A percentile compares a stretch with the other conserved stretches of the same genome.
Conservation (phyloP, 2,113 vertebrate species). For the Malurus cyaneus region DNA sequence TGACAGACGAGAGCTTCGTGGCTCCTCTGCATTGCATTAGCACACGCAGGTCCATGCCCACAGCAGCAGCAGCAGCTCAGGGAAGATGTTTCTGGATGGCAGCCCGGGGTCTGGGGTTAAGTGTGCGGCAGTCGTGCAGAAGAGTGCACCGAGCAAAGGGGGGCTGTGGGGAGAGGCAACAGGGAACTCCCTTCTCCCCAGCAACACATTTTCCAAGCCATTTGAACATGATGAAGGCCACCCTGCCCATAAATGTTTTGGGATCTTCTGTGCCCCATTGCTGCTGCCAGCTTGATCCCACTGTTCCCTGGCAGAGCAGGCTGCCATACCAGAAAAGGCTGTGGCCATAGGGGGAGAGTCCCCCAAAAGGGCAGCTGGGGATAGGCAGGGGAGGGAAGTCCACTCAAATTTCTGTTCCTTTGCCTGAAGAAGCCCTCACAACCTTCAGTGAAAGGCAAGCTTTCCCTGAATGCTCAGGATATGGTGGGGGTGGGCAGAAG, state of each 20-base stretch:
- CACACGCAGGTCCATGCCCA: neutral
- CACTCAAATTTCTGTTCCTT: neutral
- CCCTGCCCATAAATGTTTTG: neutral
- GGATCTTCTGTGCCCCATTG: accelerated
- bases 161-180: neutral
- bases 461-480: neutral
- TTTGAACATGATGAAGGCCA: neutral
- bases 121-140: accelerated
- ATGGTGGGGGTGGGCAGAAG: accelerated
- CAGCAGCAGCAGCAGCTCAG: neutral
- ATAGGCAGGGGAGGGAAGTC: neutral
- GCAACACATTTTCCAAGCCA: neutral
- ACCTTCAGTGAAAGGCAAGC: neutral
- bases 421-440: neutral
- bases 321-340: neutral
- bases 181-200: neutral
- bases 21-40: neutral
- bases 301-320: neutral
- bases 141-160: neutral
- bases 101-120: neutral
- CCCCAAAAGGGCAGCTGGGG: neutral
- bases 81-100: neutral
- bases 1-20: constrained; percentile 29
- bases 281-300: neutral
- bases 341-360: neutral